Evolutionary conservation across 1,140 invertebrate genomes (phyloP).

Genomic region (Aphidius gifuensis): DNA sequence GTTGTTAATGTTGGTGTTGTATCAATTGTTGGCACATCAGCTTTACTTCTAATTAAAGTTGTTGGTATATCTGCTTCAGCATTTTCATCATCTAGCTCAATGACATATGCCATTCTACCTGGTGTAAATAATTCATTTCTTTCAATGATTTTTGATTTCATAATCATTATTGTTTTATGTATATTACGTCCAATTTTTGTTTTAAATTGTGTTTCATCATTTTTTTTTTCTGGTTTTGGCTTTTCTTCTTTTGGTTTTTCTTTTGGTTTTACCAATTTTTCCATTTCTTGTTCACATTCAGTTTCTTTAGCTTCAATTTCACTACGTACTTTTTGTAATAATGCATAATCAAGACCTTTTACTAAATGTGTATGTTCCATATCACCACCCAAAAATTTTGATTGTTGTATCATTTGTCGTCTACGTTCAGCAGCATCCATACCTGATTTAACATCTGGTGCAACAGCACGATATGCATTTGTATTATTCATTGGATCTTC

Average conservation of each 20-base stretch:
- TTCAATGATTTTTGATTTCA: conserved; percentile 69
- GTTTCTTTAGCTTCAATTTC: conserved; percentile 52
- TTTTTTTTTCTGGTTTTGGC: conserved; percentile 61
- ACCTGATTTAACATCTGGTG: conserved; percentile 89
- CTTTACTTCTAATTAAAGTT: conserved; percentile 91
- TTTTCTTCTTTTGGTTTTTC: conserved; percentile 57
- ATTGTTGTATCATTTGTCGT: conserved; percentile 96
- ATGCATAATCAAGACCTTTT: conserved; percentile 97
- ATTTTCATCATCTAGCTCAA: conserved; percentile 89
- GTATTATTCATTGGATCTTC: conserved; percentile 84
- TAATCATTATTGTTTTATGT: conserved; percentile 65
- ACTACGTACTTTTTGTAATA: conserved; percentile 83
- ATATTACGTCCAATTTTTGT: conserved; percentile 75
- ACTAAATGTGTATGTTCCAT: conserved; percentile 99
- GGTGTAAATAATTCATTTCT: conserved; percentile 94
- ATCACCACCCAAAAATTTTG: conserved; percentile 99
- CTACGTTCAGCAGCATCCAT: conserved; percentile 94
- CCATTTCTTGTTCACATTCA: conserved; percentile 83
- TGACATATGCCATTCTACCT: conserved; percentile 96
- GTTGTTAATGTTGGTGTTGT: conserved; percentile 80
- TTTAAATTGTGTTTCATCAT: conserved; percentile 78
- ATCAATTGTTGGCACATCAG: conserved; percentile 83
- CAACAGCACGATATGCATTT: conserved; percentile 91
- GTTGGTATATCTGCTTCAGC: conserved; percentile 93
- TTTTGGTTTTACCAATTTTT: conserved; percentile 64